phyloP scores from a whole-genome alignment of 1,140 invertebrate species.

The Penaeus vannamei region DNA sequence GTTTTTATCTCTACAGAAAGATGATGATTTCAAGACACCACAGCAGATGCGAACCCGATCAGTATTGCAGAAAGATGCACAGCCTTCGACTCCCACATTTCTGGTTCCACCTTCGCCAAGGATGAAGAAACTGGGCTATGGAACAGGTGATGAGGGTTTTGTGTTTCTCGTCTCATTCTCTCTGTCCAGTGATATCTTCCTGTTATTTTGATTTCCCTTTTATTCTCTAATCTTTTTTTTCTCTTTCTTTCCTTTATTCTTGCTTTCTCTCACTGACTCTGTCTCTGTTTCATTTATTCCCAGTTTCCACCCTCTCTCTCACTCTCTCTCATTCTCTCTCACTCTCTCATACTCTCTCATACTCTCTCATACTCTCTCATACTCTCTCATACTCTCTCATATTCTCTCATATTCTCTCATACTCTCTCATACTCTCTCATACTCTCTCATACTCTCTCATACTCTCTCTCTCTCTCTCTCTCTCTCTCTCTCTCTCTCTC shows the following conservation, averaged over 20 bases:
- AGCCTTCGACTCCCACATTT: too few relatives aligned
- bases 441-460: background rate
- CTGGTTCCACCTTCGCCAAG: too few relatives aligned
- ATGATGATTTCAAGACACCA: too few relatives aligned
- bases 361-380: background rate
- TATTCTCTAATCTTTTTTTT: background rate
- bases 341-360: background rate
- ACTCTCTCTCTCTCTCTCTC: too few relatives aligned
- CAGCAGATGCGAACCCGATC: too few relatives aligned
- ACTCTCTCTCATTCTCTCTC: background rate
- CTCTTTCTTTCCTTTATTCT: background rate
- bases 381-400: background rate
- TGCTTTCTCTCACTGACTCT: background rate
- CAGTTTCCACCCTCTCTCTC: too few relatives aligned
- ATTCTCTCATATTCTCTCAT: background rate
- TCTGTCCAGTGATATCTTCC: background rate
- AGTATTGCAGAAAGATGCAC: too few relatives aligned
- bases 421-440: background rate
- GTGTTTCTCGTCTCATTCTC: background rate
- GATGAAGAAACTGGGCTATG: too few relatives aligned
- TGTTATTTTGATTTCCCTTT: background rate
- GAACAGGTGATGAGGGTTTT: too few relatives aligned
- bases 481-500: too few relatives aligned
- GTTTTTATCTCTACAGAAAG: too few relatives aligned
- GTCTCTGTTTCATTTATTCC: too few relatives aligned